phyloP scores from a whole-genome alignment of 2,113 vertebrate species.

The Lagenorhynchus albirostris region DNA sequence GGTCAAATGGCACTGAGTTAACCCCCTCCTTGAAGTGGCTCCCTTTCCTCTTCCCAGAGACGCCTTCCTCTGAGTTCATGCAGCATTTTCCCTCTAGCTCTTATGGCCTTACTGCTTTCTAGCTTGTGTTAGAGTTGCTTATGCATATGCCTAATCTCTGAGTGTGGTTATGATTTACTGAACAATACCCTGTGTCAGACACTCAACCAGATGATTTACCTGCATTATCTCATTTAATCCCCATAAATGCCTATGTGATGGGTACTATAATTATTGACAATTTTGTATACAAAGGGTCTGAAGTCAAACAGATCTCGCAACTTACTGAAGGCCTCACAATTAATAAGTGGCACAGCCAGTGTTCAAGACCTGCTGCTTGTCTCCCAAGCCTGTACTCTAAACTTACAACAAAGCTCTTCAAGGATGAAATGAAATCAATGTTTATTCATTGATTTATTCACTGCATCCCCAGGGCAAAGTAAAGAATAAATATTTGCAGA shows the following conservation, averaged over 20 bases:
- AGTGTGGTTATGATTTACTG: not conserved
- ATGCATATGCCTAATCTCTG: not conserved
- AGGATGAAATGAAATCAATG: not conserved
- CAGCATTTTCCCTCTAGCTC: not conserved
- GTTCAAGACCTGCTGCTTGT: not conserved
- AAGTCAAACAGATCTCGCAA: not conserved
- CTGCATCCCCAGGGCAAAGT: not conserved
- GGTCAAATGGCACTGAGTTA: not conserved
- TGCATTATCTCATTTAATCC: not conserved
- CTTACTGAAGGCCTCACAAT: not conserved
- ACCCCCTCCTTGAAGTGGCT: not conserved
- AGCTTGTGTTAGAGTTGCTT: not conserved
- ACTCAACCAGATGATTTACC: not conserved
- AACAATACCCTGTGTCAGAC: not conserved
- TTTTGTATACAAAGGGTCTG: not conserved
- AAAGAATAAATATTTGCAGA: constrained; percentile 25
- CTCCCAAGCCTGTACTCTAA: not conserved
- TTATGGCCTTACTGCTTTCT: no score
- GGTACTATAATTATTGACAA: not conserved
- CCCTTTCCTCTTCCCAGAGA: not conserved
- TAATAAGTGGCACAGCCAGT: not conserved
- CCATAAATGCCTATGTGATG: not conserved
- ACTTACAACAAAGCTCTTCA: not conserved
- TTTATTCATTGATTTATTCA: not conserved
- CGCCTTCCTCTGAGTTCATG: not conserved